Base-by-base conservation (phyloP, 2,888 invertebrate genomes). In the Aricia artaxerxes region DNA sequence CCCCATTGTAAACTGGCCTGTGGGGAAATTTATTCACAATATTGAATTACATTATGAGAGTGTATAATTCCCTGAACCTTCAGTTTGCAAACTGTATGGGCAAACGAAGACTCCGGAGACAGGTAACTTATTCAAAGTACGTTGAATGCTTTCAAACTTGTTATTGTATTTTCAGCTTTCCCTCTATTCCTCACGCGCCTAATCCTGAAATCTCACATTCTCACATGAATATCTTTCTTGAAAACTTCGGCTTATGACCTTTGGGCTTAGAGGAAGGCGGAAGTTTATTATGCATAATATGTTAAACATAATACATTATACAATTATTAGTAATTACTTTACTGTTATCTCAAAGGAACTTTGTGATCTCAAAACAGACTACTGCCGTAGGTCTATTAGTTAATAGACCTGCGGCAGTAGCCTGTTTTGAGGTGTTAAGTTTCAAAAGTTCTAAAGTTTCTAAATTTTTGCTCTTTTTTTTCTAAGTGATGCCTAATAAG, bases 21-120 rank as follows among this genome's bases (percentile, higher is more conserved):
- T 75, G 11, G 16, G 24, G 53, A 76, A 76, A 76, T 13, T 75
- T 75, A 53, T 49, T 9, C 75, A 76, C 53, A 57, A 76, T 35
- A 76, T 35, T 53, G 38, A 76, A 76, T 57, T 35, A 76, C 38
- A 7, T 4, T 57, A 4, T 31, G 44, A 3, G 76, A 76, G 53
- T 76, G n/a, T 35, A 35, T 76, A 76, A 76, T 53, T 76, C 57
- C 53, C 76, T 16, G 76, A 76, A 76, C 13, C 75, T 75, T 49
- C 75, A 75, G 49, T 7, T 73, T 75, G 73, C 11, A 75, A 44
- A 76, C 13, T 76, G 57, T 76, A 57, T 49, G 31, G 75, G 16
- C 53, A 57, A 76, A 53, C 57, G 76, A 24, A 53, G 57, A 57
- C 76, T 7, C 35, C 31, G 53, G 53, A 57, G 76, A 57, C 76